These are phyloP conservation scores for Rhagophthalmus giganteus DNA, from an alignment of 2,888 invertebrate genomes.

Conservation along the genomic window DNA sequence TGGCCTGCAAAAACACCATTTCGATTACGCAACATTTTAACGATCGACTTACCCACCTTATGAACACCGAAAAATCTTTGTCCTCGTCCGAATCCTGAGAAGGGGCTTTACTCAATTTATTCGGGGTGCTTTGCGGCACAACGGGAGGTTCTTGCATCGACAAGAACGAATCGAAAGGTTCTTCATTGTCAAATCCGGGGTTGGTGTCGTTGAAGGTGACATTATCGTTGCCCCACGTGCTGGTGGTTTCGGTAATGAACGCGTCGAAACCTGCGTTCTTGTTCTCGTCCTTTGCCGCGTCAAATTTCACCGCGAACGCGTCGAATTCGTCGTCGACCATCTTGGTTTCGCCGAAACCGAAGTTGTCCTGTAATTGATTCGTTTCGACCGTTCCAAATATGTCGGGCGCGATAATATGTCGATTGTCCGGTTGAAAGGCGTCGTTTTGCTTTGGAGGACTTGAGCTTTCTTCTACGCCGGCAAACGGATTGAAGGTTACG, in stretches of 20 bases:
- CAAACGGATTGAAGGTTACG: conserved; percentile 58
- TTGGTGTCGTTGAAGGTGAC: conserved; percentile 49
- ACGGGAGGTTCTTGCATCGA: conserved; percentile 75
- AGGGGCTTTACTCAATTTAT: conserved; percentile 62
- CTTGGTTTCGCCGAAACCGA: conserved; percentile 29
- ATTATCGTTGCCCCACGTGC: conserved; percentile 50
- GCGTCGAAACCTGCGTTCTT: conserved; percentile 60
- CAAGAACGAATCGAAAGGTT: conserved; percentile 79
- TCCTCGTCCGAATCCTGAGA: conserved; percentile 80
- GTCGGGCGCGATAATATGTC: conserved; percentile 35
- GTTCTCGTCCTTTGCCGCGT: conserved; percentile 61
- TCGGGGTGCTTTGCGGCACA: conserved; percentile 69
- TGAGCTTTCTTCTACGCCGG: conserved; percentile 44
- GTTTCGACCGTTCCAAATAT: conserved; percentile 27
- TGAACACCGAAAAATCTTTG: conserved; percentile 80
- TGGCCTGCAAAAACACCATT: conserved; percentile 60
- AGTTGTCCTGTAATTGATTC: conserved; percentile 27
- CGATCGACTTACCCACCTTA: too few species aligned
- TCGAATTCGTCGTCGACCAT: conserved; percentile 69
- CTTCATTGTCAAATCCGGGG: conserved; percentile 68
- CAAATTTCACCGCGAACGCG: conserved; percentile 88
- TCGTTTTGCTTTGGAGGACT: conserved; percentile 40
- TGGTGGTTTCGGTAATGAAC: conserved; percentile 53
- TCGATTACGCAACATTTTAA: neutral
- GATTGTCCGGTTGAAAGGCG: conserved; percentile 33